Evolutionary conservation across 2,113 vertebrate species (phyloP).

Genomic region (Perca schrenkii): DNA sequence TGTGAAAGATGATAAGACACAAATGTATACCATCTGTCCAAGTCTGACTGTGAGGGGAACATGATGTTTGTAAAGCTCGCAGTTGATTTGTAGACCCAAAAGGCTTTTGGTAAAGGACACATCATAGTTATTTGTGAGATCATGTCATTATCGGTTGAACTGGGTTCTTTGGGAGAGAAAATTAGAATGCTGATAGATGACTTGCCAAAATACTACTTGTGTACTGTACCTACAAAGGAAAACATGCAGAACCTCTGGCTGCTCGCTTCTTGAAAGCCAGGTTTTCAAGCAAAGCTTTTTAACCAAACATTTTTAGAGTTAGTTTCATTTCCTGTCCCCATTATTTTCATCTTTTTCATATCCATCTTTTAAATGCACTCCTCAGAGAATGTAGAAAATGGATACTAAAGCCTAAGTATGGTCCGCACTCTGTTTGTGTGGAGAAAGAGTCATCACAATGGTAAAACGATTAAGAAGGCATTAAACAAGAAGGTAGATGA

Average conservation of each 20-base stretch:
- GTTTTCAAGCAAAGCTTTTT: slow-evolving; percentile 4
- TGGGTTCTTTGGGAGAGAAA: slow-evolving; percentile 5
- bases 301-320: neutral
- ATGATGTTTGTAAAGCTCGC: slow-evolving; percentile 36
- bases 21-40: slow-evolving; percentile 68
- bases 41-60: slow-evolving; percentile 19
- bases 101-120: slow-evolving; percentile 38
- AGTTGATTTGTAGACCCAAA: slow-evolving; percentile 29
- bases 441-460: neutral
- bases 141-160: slow-evolving; percentile 30
- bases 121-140: slow-evolving; percentile 35
- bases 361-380: neutral
- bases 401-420: no score
- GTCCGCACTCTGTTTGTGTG: neutral
- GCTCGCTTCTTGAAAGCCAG: neutral
- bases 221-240: slow-evolving; percentile 5
- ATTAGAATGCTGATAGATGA: slow-evolving; percentile 22
- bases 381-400: neutral
- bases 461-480: neutral
- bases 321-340: neutral
- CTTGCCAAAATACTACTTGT: slow-evolving; percentile 2
- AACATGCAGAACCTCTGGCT: slow-evolving; percentile 12
- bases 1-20: slow-evolving; percentile 52
- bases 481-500: neutral
- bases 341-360: neutral